Conservation (phyloP, 2,888 invertebrate species). For the Epinotia demarniana region DNA sequence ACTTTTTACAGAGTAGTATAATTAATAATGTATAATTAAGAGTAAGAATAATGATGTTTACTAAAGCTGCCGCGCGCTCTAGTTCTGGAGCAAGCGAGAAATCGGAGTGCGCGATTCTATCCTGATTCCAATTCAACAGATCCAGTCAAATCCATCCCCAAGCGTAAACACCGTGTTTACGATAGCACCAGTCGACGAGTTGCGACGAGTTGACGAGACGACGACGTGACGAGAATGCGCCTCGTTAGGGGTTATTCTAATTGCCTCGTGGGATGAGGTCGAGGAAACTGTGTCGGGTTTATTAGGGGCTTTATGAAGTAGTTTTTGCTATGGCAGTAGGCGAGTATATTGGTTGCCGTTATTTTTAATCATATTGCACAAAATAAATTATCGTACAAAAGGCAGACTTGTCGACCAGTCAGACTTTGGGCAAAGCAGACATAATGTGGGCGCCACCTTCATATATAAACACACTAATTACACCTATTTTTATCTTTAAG, state of each 20-base stretch:
- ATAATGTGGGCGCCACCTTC: no score
- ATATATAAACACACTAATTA: no score
- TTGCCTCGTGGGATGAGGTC: slow-evolving; percentile 29
- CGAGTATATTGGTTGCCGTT: no score
- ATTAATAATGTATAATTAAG: no score
- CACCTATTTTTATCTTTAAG: no score
- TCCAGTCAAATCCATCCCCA: not conserved
- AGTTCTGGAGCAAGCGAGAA: not conserved
- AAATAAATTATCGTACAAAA: no score
- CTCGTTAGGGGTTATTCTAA: slow-evolving; percentile 43
- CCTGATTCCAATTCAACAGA: not conserved
- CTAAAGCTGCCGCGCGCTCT: no score
- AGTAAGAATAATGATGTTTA: no score
- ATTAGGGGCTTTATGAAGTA: not conserved
- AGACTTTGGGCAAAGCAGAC: no score
- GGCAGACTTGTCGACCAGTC: no score
- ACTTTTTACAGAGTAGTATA: no score
- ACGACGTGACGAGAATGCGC: slow-evolving; percentile 45
- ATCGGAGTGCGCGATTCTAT: not conserved
- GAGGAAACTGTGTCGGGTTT: not conserved
- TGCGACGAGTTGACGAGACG: slow-evolving; percentile 42
- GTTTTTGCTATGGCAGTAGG: not conserved
- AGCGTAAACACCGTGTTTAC: slow-evolving; percentile 50
- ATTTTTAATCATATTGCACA: no score
- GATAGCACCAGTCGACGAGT: slow-evolving; percentile 40